Conservation (phyloP, 2,888 invertebrate genomes). For the Cantharis lateralis region DNA sequence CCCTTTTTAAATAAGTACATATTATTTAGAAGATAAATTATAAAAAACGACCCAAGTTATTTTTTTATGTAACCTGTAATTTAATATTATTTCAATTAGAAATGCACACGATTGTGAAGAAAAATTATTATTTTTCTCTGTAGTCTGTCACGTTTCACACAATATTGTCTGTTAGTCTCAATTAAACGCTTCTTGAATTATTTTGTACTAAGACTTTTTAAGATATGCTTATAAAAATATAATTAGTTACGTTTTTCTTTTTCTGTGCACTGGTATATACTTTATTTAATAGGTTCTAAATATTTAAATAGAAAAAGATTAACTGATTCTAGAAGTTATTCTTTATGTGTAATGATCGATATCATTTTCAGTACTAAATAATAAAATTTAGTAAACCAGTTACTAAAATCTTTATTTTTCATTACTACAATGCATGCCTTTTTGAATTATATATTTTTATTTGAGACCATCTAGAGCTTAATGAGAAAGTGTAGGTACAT, state of each 20-base stretch:
- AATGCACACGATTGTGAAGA: conserved; percentile 12
- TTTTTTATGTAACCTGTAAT: conserved; percentile 14
- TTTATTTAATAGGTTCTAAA: conserved; percentile 23
- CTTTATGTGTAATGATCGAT: not conserved
- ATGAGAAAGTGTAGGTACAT: not conserved
- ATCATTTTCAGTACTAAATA: conserved; percentile 3
- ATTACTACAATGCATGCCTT: not conserved
- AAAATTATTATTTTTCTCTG: conserved; percentile 27
- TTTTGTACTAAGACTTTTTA: conserved; percentile 3
- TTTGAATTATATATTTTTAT: not conserved
- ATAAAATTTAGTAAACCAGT: not conserved
- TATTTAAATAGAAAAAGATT: conserved; percentile 12
- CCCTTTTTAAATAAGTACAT: conserved; percentile 7
- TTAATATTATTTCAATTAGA: conserved; percentile 12
- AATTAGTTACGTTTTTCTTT: conserved; percentile 21
- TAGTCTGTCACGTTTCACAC: conserved; percentile 29
- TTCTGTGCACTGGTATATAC: conserved; percentile 19
- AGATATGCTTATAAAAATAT: conserved; percentile 15
- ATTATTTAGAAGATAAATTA: conserved; percentile 9
- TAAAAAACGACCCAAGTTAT: conserved; percentile 7
- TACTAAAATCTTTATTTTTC: not conserved
- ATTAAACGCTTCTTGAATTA: conserved; percentile 21
- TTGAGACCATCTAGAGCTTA: not conserved
- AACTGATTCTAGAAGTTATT: conserved; percentile 8
- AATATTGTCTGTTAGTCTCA: conserved; percentile 14